Base-by-base conservation (phyloP, 2,113 vertebrate genomes). In the Condylura cristata region DNA sequence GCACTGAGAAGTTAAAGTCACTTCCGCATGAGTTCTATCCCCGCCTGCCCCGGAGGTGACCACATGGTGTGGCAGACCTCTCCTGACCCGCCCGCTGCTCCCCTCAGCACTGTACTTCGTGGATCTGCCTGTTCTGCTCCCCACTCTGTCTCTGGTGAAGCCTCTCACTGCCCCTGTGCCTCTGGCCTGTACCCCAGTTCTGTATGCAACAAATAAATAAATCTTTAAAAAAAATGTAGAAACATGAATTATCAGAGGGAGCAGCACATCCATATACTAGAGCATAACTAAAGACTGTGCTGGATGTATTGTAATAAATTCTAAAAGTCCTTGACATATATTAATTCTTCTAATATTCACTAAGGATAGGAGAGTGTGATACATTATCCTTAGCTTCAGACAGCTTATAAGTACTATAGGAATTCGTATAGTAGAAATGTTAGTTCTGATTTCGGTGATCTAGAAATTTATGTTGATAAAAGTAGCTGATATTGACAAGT, bases 391-490 rank as follows among this genome's bases (percentile, higher is more conserved):
- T 71, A 72, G 18, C 39, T 46, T 86, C 39, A 86, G 48, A 66
- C 34, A 70, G 30, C 2, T 84, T 74, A 7, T 68, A 70, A 53
- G 30, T 66, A 4, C 60, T 26, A 17, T 32, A 71, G 37, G 13
- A 76, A 85, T 61, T 61, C 24, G 28, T 61, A 39, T 56, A 34
- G 20, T 48, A 39, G 32, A 79, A 53, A 32, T 8, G n/a, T n/a
- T 91, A 81, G 8, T 90, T 88, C 20, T 75, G 51, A 90, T 63
- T 89, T 71, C 37, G 18, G 8, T 37, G 60, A 75, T 60, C 53
- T 81, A 80, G 88, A 79, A 93, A 72, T 92, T 56, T 26, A 86
- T 87, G 37, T 71, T 76, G 44, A 60, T 76, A 65, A 44, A 48
- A 85, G 20, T 60, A 85, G 34, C 17, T 65, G 34, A 74, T 70